A percentile compares a stretch with the other conserved stretches of the same genome.
phyloP scores from a whole-genome alignment of 2,113 vertebrate genomes.

The Neodon shergylaensis region DNA sequence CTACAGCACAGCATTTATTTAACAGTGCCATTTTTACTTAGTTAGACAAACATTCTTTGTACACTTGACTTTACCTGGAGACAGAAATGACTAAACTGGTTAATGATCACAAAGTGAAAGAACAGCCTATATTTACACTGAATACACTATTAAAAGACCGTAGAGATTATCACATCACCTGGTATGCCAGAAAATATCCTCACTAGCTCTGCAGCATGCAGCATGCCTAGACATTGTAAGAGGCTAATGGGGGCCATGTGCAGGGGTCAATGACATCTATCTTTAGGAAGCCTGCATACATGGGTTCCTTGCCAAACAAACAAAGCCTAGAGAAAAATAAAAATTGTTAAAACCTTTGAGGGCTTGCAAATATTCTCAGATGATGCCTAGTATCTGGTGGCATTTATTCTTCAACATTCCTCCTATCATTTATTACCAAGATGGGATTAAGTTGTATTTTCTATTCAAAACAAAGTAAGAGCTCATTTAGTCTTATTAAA shows the following conservation, averaged over 20 bases:
- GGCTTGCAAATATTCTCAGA: constrained; percentile 69
- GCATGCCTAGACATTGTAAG: constrained; percentile 70
- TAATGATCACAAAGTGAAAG: constrained; percentile 45
- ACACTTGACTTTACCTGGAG: constrained; percentile 45
- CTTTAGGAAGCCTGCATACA: constrained; percentile 44
- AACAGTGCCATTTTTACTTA: constrained; percentile 46
- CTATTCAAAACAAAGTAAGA: constrained; percentile 60
- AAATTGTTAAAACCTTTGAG: constrained; percentile 69
- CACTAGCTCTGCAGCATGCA: constrained; percentile 57
- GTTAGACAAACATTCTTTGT: constrained; percentile 58
- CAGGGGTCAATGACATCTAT: constrained; percentile 71
- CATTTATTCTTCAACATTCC: constrained; percentile 75
- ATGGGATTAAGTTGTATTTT: constrained; percentile 70
- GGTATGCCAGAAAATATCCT: constrained; percentile 72
- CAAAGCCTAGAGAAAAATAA: constrained; percentile 74
- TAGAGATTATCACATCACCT: constrained; percentile 66
- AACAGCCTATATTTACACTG: constrained; percentile 38
- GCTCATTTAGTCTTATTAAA: constrained; percentile 60
- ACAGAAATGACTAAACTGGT: constrained; percentile 52
- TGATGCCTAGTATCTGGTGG: constrained; percentile 66
- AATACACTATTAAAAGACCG: constrained; percentile 2
- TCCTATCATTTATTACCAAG: constrained; percentile 76
- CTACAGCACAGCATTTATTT: constrained; percentile 61
- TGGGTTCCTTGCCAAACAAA: constrained; percentile 48
- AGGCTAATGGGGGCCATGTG: constrained; percentile 75